Conservation (phyloP, 2,888 invertebrate genomes). For the Lobophora halterata region DNA sequence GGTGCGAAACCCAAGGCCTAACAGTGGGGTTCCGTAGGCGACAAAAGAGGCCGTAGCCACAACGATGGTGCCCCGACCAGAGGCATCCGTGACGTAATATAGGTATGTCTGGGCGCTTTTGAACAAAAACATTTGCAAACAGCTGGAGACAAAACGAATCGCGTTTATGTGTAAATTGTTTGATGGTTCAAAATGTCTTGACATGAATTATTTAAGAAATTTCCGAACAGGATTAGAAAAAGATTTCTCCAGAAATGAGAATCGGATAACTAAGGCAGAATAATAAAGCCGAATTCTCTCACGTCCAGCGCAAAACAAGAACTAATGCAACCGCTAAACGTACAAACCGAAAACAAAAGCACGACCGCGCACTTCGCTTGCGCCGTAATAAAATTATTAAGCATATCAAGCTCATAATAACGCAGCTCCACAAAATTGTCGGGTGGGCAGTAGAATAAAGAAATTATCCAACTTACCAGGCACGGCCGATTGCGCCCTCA, state of each 20-base stretch:
- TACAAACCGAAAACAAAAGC: slow-evolving; percentile 56
- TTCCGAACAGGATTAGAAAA: neutral
- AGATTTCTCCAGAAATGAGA: neutral
- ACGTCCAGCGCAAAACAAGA: slow-evolving; percentile 34
- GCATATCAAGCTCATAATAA: slow-evolving; percentile 79
- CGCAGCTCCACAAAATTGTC: slow-evolving; percentile 75
- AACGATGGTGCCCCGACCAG: slow-evolving; percentile 19
- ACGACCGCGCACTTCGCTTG: slow-evolving; percentile 50
- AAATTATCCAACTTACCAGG: slow-evolving; percentile 76
- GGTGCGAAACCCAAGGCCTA: slow-evolving; percentile 58
- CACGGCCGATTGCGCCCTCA: slow-evolving; percentile 65
- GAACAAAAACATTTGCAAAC: slow-evolving; percentile 45
- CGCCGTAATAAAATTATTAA: slow-evolving; percentile 80
- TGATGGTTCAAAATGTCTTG: slow-evolving; percentile 17
- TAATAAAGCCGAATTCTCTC: slow-evolving; percentile 19
- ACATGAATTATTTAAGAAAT: slow-evolving; percentile 22
- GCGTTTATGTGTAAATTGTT: slow-evolving; percentile 36
- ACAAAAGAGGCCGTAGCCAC: slow-evolving; percentile 46
- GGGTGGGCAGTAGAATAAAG: slow-evolving; percentile 75
- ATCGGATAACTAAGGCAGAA: neutral
- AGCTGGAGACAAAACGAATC: slow-evolving; percentile 42
- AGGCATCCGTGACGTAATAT: slow-evolving; percentile 60
- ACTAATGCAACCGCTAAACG: slow-evolving; percentile 40
- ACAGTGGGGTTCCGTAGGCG: slow-evolving; percentile 57
- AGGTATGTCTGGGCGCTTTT: slow-evolving; percentile 58